Conservation (phyloP, 2,888 invertebrate species). For the Caradrina kadenii region DNA sequence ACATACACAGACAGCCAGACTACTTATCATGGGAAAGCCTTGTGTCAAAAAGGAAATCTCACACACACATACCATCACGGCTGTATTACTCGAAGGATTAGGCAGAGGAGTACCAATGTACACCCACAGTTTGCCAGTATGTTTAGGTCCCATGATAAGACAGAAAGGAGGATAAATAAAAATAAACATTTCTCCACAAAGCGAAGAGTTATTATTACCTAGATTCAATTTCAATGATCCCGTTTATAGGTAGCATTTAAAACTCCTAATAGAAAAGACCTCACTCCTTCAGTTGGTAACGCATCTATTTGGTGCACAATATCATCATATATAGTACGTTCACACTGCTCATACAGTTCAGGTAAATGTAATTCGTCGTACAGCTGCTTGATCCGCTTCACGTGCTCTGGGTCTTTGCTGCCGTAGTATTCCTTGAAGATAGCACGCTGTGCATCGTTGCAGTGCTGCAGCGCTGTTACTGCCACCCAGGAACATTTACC, state of each 20-base stretch:
- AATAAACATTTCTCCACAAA: no score
- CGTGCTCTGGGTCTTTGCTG: slow-evolving; percentile 90
- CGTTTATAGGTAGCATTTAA: slow-evolving; percentile 39
- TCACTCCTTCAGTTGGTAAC: slow-evolving; percentile 22
- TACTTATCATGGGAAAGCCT: no score
- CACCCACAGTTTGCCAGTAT: no score
- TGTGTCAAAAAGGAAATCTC: no score
- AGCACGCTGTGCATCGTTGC: slow-evolving; percentile 91
- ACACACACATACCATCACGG: no score
- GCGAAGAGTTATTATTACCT: no score
- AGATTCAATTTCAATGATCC: neutral
- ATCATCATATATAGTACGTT: slow-evolving; percentile 12
- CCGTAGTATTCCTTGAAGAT: slow-evolving; percentile 92
- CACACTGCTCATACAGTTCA: slow-evolving; percentile 24
- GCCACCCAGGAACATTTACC: slow-evolving; percentile 98
- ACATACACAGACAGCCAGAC: no score
- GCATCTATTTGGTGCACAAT: slow-evolving; percentile 21
- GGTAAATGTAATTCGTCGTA: slow-evolving; percentile 91
- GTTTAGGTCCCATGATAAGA: no score
- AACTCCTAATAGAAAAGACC: slow-evolving; percentile 23
- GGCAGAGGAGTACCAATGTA: no score
- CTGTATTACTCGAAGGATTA: no score
- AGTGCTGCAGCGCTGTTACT: slow-evolving; percentile 94
- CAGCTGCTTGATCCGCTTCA: slow-evolving; percentile 79
- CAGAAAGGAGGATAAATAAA: no score